Conservation (phyloP, 2,797 vertebrate species). For the Philypnodon macrostomus region DNA sequence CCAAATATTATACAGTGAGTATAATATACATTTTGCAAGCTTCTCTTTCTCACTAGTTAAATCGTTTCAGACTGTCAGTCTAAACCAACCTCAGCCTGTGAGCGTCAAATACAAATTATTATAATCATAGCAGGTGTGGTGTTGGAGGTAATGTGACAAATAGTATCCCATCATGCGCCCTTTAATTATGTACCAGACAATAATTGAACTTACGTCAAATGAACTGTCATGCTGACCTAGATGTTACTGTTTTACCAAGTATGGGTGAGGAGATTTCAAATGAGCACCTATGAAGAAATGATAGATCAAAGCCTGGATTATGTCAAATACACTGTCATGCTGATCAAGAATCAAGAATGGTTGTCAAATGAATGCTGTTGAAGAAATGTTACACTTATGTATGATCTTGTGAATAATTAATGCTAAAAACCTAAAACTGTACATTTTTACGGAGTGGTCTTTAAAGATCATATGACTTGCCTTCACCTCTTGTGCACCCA, state of each 20-base stretch:
- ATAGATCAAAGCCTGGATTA: too few species aligned
- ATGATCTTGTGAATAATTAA: slow-evolving; percentile 2
- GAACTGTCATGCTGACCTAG: neutral
- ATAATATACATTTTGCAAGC: too few species aligned
- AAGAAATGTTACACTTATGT: neutral
- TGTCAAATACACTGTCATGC: neutral
- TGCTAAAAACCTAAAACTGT: slow-evolving; percentile 36
- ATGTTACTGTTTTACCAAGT: neutral
- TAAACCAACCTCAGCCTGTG: neutral
- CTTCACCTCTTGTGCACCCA: slow-evolving; percentile 68
- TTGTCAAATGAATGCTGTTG: neutral
- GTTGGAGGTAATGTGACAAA: slow-evolving; percentile 3
- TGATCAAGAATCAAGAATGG: too few species aligned
- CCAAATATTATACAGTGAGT: too few species aligned
- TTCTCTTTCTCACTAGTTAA: too few species aligned
- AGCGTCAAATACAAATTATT: slow-evolving; percentile 4
- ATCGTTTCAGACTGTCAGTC: neutral
- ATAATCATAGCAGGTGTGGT: slow-evolving; percentile 7
- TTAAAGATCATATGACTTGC: slow-evolving; percentile 53
- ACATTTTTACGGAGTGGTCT: slow-evolving; percentile 42
- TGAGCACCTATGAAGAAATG: neutral
- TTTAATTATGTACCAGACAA: slow-evolving; percentile 1
- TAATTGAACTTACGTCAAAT: neutral
- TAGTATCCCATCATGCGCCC: slow-evolving; percentile 8
- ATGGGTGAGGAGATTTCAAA: neutral